Conservation (phyloP, 2,113 vertebrate species). For the Dicrurus megarhynchus region DNA sequence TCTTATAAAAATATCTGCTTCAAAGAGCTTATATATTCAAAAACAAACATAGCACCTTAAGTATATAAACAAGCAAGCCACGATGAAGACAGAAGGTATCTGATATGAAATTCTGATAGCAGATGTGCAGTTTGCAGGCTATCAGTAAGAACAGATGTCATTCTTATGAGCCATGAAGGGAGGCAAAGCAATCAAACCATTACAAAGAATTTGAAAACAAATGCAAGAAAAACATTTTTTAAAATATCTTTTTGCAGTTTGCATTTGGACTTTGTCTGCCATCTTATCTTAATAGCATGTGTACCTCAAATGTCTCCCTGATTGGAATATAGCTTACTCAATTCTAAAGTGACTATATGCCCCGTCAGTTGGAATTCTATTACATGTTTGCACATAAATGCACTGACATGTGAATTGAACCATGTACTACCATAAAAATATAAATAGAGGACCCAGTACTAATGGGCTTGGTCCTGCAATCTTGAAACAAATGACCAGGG, state of each 20-base stretch:
- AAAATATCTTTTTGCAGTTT: not conserved
- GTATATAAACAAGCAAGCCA: not conserved
- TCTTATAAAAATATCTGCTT: not conserved
- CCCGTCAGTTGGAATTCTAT: not conserved
- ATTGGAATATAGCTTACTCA: not conserved
- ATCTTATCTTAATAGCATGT: not conserved
- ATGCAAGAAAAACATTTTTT: not conserved
- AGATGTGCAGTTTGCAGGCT: not conserved
- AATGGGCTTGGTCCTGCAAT: not conserved
- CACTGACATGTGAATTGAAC: not conserved
- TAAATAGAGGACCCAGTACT: not conserved
- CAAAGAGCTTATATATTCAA: not conserved
- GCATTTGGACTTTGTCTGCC: not conserved
- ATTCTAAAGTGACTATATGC: not conserved
- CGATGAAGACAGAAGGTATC: not conserved
- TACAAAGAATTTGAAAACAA: not conserved
- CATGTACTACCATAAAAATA: not conserved
- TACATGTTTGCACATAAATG: not conserved
- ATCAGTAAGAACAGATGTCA: not conserved
- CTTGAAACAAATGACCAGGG: not conserved
- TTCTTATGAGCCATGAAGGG: not conserved
- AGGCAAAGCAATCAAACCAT: not conserved
- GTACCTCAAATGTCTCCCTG: not conserved
- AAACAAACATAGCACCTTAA: not conserved
- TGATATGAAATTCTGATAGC: not conserved